Base-by-base conservation (phyloP, 2,888 invertebrate genomes). In the Scotopteryx bipunctaria region DNA sequence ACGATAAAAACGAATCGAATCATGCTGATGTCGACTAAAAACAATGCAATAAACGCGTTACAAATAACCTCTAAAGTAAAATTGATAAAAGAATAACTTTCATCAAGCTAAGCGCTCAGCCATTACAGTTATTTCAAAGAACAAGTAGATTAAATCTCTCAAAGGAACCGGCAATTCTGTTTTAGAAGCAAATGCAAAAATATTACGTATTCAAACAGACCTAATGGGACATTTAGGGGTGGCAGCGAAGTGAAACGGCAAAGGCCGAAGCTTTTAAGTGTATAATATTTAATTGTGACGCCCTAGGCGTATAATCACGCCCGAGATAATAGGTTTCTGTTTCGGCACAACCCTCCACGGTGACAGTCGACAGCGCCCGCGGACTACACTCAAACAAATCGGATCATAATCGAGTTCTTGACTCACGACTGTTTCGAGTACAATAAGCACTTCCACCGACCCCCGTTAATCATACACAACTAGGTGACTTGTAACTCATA, bases 201-300 rank as follows among this genome's bases (percentile, higher is more conserved):
- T 90, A 90, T 90, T 90, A 90, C 88, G 90, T 89, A 90, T 90
- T 90, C 90, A 90, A 90, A 90, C 90, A 90, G 80, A 87, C 82
- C 89, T 90, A 90, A 90, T 90, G 85, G 90, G 89, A 89, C 90
- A 90, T 90, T 90, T 90, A 90, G 87, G 90, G 90, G 88, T 89
- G 90, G 83, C 88, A 89, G 83, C 83, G 82, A 85, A 86, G 87
- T 88, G 87, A 90, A 90, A 90, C 86, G 86, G 89, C 88, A 89
- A 90, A 90, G 88, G 88, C 86, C 90, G 90, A 88, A 88, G 91
- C 91, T 90, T 90, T 90, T 90, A 90, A 90, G 88, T 90, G 90
- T 90, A 90, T 90, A 90, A 90, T 90, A 90, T 90, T 90, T 90
- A 91, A 91, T 91, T 91, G 91, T 91, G 82, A 89, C 87, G 91